Evolutionary conservation across 2,113 vertebrate genomes (phyloP).

Genomic region (Calidris pygmaea): DNA sequence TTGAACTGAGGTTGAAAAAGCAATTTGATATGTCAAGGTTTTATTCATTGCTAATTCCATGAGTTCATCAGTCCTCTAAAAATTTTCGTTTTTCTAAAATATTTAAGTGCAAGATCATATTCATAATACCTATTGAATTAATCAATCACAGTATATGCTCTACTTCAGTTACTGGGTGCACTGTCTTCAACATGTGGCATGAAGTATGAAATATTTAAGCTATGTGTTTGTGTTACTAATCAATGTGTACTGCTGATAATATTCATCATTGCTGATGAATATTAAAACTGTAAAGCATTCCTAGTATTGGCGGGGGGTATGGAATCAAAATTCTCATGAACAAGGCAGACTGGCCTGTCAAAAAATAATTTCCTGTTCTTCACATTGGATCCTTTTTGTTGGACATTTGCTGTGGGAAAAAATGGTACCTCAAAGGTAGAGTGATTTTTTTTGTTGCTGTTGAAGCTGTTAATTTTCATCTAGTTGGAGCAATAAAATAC

Average conservation of each 20-base stretch:
- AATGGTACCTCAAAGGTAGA: background rate
- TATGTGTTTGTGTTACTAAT: background rate
- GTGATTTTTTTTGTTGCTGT: background rate
- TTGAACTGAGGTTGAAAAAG: background rate
- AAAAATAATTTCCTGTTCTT: background rate
- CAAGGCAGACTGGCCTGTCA: background rate
- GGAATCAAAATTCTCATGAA: background rate
- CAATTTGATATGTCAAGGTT: background rate
- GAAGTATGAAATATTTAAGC: background rate
- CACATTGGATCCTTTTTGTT: background rate
- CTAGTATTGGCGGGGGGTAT: background rate
- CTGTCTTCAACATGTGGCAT: background rate
- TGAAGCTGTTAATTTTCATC: constrained; percentile 5
- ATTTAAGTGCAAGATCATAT: background rate
- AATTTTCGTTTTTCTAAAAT: background rate
- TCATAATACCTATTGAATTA: background rate
- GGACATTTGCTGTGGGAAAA: background rate
- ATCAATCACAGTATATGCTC: background rate
- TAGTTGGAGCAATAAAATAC: constrained; percentile 8
- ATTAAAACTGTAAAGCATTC: background rate
- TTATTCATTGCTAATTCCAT: background rate
- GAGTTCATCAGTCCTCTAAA: background rate
- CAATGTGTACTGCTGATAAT: background rate
- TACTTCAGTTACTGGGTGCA: background rate
- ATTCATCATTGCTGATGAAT: background rate